Evolutionary conservation across 1,140 invertebrate genomes (phyloP), one percentile per base, ranked within the genome.

Genomic region (Orchestia grillus): DNA sequence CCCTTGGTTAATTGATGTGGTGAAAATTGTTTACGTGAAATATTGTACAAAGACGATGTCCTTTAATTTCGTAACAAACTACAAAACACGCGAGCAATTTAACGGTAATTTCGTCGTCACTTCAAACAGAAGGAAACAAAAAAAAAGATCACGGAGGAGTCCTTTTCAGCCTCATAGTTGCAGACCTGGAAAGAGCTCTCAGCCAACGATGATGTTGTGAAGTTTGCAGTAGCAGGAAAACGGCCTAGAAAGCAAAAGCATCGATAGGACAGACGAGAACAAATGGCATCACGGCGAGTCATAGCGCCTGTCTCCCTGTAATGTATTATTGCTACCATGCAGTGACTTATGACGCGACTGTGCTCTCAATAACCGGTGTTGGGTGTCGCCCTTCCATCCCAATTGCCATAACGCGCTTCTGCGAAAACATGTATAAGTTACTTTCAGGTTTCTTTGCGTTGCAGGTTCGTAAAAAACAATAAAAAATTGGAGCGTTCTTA

Each of bases 321-420:
- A 94, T 94, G 92, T 94, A 94, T 94, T 94, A 94, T 94, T 94
- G 92, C 92, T 94, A 94, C 92, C 92, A 45, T 94, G 92, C 92
- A 94, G 92, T 94, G 92, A 94, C 92, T 94, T 94, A 94, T 94
- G 92, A 44, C 92, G 19, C 92, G 41, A 43, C 43, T 47, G 92
- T 47, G 43, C 92, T 94, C 92, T 94, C 92, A 94, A 94, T 94
- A 94, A 94, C 92, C 41, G 92, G 92, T 94, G 92, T 94, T 94
- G 92, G 92, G 92, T 94, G 92, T 94, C 92, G 44, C 92, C 92
- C 92, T 94, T 47, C 92, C 92, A 94, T 94, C 92, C 43, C 43
- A 45, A 94, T 94, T 94, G 92, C 92, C 44, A 47, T 47, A 44
- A 47, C 92, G 40, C 92, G n/a, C 88, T 41, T 90, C 88, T 90